Evolutionary conservation across 1,140 invertebrate genomes (phyloP), one percentile per base, ranked within the genome.

Genomic region (Saccostrea echinata): DNA sequence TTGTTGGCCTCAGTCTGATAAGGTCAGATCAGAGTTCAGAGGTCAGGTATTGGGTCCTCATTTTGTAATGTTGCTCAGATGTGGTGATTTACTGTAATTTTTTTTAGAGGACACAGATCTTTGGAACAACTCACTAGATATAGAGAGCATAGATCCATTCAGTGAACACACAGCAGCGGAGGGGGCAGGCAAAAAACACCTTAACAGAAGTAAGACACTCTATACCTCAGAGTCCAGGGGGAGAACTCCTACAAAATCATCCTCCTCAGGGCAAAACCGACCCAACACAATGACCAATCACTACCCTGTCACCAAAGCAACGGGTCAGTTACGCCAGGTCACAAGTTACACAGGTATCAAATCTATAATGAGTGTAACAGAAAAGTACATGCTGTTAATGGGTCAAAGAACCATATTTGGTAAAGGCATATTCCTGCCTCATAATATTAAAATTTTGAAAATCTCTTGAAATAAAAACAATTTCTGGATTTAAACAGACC

Each of bases 61-160:
- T n/a, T n/a, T n/a, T n/a, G n/a, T n/a, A n/a, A n/a, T n/a, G n/a
- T n/a, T n/a, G n/a, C n/a, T n/a, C n/a, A n/a, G n/a, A n/a, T n/a
- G n/a, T n/a, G n/a, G n/a, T n/a, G n/a, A n/a, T n/a, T n/a, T 52
- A 24, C 1, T 3, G 0, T 86, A 43, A 52, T 85, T 21, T 33
- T 35, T 84, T 86, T 43, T 84, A 93, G 92, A 93, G 13, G 92
- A 93, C 35, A 86, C 91, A 43, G 92, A 91, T 33, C 57, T 92
- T 21, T 92, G 91, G 92, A 93, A 90, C 85, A 92, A 93, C 84
- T 88, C 89, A 6, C 86, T 90, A 61, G 90, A 91, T 33, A 87
- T 91, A 88, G 91, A 91, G 35, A 89, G 86, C 27, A 89, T 88
- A 24, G 86, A 89, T 21, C 86, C 84, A 21, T 68, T 53, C 53